Conservation (phyloP, 2,113 vertebrate species). For the Lates calcarifer region DNA sequence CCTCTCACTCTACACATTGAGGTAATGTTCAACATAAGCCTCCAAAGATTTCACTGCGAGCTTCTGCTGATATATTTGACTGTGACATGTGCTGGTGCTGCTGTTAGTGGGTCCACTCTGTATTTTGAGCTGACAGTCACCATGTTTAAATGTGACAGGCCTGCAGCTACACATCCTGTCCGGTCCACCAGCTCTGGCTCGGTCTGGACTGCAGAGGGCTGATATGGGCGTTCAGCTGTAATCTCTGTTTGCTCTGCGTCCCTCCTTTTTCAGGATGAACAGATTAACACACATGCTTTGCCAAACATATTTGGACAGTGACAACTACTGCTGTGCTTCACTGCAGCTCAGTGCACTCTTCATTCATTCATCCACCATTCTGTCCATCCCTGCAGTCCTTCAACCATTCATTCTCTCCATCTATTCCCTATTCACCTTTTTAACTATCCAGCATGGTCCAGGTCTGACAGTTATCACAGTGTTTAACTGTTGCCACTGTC, state of each 20-base stretch:
- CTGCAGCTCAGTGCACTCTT: neutral
- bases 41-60: too few relatives aligned
- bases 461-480: neutral
- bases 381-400: neutral
- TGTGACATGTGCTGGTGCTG: too few relatives aligned
- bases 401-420: neutral
- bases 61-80: too few relatives aligned
- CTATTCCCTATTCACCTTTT: neutral
- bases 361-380: neutral
- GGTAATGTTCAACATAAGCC: too few relatives aligned
- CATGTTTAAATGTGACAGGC: conserved; percentile 1
- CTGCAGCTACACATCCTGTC: neutral
- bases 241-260: conserved; percentile 18
- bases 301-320: conserved; percentile 45
- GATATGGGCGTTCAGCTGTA: conserved; percentile 7
- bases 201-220: neutral
- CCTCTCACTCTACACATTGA: too few relatives aligned
- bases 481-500: too few relatives aligned
- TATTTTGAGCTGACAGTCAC: neutral
- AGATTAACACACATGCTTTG: conserved; percentile 27
- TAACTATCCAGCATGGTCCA: neutral
- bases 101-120: neutral
- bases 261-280: conserved; percentile 8
- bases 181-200: neutral
- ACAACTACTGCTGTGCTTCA: neutral